Evolutionary conservation across 92 coral and sea anemone genomes (phyloP).

Genomic region (Ricordea florida): DNA sequence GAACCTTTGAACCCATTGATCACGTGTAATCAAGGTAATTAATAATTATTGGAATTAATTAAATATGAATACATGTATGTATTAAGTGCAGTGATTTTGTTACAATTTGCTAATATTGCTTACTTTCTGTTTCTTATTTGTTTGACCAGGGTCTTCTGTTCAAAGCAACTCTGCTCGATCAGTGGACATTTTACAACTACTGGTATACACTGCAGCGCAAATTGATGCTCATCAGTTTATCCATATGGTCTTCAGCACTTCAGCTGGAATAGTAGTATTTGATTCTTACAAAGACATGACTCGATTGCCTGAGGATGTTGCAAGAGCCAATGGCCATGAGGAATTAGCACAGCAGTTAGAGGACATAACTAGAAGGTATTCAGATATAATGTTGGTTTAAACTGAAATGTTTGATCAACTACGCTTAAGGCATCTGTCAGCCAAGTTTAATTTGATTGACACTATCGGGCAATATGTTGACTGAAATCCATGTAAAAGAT

Average conservation of each 20-base stretch:
- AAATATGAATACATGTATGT: not conserved
- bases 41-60: not conserved
- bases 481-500: no score
- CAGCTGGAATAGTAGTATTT: slow-evolving; percentile 11
- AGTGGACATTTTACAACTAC: slow-evolving; percentile 10
- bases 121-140: not conserved
- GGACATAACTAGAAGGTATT: slow-evolving; percentile 10
- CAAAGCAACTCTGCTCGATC: not conserved
- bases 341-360: slow-evolving; percentile 17
- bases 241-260: slow-evolving; percentile 37
- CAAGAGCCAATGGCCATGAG: slow-evolving; percentile 31
- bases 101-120: not conserved
- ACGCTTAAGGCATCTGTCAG: no score
- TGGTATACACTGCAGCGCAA: slow-evolving; percentile 36
- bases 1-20: not conserved
- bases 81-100: no score
- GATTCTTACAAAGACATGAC: slow-evolving; percentile 3
- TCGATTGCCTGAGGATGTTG: slow-evolving; percentile 42
- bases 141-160: not conserved
- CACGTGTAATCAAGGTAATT: not conserved
- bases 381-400: no score
- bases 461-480: no score
- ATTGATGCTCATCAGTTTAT: slow-evolving; percentile 25
- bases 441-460: no score
- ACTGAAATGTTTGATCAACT: no score